Evolutionary conservation across 2,888 invertebrate species (phyloP).

Genomic region (Papilio demoleus): DNA sequence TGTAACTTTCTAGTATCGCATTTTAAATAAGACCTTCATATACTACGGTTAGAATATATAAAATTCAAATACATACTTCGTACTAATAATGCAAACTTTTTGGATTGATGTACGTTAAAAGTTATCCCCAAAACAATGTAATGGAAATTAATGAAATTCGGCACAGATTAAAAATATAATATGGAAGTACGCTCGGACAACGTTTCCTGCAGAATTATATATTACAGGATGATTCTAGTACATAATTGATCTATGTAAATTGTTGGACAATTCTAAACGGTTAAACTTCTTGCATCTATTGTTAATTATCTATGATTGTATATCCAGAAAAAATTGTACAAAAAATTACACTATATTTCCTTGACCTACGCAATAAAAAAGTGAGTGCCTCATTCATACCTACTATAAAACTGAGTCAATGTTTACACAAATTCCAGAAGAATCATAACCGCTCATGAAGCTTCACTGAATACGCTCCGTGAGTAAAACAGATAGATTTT

Average conservation of each 20-base stretch:
- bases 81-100: too few species aligned
- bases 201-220: too few species aligned
- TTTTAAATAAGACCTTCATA: constrained; percentile 24
- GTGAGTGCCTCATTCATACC: constrained; percentile 18
- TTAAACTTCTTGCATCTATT: not conserved
- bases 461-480: constrained; percentile 7
- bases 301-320: too few species aligned
- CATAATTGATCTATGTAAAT: not conserved
- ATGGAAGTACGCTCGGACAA: too few species aligned
- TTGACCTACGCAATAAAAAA: constrained; percentile 35
- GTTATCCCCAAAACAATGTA: too few species aligned
- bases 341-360: not conserved
- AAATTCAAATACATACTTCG: too few species aligned
- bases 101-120: too few species aligned
- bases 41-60: too few species aligned
- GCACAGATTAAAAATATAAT: too few species aligned
- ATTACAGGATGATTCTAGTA: not conserved
- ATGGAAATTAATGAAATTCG: too few species aligned
- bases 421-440: constrained; percentile 35
- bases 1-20: constrained; percentile 30
- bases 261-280: not conserved
- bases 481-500: constrained; percentile 28
- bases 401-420: constrained; percentile 34
- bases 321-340: not conserved
- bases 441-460: constrained; percentile 26